phyloP scores from a whole-genome alignment of 30 jellyfish, hydroid and myxozoan species.

The Aurelia aurita region DNA sequence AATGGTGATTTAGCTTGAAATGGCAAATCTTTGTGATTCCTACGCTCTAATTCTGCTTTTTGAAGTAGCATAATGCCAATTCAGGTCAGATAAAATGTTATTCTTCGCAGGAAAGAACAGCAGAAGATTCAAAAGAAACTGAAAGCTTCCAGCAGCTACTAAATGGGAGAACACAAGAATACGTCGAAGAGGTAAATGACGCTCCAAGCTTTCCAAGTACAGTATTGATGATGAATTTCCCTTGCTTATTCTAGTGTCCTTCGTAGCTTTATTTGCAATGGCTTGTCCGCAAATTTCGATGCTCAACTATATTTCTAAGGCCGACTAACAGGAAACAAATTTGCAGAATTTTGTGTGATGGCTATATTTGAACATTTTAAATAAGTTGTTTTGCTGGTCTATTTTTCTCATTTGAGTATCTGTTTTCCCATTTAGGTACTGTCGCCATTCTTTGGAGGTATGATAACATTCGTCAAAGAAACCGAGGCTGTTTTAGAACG shows the following conservation, averaged over 20 bases:
- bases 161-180: constrained; percentile 85
- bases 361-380: no score
- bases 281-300: no score
- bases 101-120: constrained; percentile 83
- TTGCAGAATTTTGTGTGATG: not conserved
- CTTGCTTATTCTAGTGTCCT: no score
- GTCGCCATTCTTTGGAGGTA: constrained; percentile 93
- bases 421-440: constrained; percentile 48
- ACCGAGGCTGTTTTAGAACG: constrained; percentile 87
- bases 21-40: no score
- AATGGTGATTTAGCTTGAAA: no score
- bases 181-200: constrained; percentile 85
- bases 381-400: not conserved
- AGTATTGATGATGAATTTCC: no score
- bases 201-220: no score
- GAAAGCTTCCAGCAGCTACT: constrained; percentile 86
- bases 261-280: no score
- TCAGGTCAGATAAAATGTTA: not conserved
- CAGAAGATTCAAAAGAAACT: constrained; percentile 92
- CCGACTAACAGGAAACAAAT: not conserved
- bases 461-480: constrained; percentile 90
- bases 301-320: not conserved
- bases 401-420: not conserved
- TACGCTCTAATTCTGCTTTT: not conserved
- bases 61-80: not conserved